These are phyloP conservation scores for Mus minutoides DNA, from an alignment of 2,797 vertebrate genomes.

Conservation along the genomic window DNA sequence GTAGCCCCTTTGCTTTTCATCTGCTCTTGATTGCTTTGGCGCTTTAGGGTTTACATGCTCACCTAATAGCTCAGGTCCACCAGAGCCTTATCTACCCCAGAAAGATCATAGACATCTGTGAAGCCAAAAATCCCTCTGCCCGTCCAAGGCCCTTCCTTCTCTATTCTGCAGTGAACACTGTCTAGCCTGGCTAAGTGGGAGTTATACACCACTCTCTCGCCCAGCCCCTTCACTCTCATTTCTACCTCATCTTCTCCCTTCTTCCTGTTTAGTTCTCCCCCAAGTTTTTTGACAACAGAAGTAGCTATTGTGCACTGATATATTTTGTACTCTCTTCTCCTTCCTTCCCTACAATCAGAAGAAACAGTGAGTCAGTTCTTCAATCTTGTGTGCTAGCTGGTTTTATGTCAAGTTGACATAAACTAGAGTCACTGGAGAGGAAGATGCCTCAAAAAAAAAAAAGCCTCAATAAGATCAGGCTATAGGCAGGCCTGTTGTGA, in stretches of 20 bases:
- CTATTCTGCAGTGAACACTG: neutral
- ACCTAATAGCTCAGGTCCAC: neutral
- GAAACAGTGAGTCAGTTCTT: neutral
- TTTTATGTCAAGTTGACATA: neutral
- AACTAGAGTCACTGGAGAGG: neutral
- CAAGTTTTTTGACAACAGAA: neutral
- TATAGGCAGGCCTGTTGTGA: neutral
- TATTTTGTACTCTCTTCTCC: neutral
- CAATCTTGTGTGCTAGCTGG: neutral
- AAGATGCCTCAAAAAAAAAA: neutral
- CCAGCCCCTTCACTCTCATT: neutral
- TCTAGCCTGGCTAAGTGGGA: neutral
- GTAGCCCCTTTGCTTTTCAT: no score
- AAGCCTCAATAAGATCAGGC: neutral
- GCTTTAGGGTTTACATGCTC: neutral
- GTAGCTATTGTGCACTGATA: neutral
- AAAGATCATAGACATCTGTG: neutral
- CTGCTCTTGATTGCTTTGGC: neutral
- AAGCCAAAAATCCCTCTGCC: neutral
- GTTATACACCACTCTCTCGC: neutral
- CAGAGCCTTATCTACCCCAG: neutral
- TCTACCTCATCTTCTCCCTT: neutral
- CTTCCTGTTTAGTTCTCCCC: neutral
- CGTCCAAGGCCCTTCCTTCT: neutral
- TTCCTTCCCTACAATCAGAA: neutral